A percentile compares a stretch with the other conserved stretches of the same genome.
Evolutionary conservation across 2,888 invertebrate species (phyloP).

Genomic region (Leptogaster cylindrica): DNA sequence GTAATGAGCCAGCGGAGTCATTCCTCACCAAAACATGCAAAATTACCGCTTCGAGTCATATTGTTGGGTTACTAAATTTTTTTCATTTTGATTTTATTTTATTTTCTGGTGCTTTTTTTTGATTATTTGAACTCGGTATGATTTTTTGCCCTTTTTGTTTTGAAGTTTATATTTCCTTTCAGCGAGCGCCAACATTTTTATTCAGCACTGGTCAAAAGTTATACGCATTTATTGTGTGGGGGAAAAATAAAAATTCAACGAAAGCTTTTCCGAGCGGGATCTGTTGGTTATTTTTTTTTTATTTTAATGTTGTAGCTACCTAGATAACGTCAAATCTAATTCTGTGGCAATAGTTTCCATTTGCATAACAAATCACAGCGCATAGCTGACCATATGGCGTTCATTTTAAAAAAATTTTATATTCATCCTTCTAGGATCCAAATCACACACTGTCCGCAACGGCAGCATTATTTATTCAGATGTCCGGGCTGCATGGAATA

Average conservation of each 20-base stretch:
- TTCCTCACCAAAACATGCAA: conserved; percentile 24
- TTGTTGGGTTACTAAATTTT: background rate
- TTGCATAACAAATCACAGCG: too few relatives aligned
- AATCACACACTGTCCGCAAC: background rate
- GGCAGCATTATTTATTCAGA: background rate
- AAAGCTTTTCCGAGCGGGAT: conserved; percentile 20
- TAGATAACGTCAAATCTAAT: background rate
- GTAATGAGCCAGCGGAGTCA: conserved; percentile 35
- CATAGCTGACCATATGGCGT: too few relatives aligned
- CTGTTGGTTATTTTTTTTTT: background rate
- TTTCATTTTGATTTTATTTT: background rate
- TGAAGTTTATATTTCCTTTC: conserved; percentile 36
- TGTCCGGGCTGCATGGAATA: background rate
- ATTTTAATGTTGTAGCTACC: conserved; percentile 13
- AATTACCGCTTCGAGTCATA: conserved; percentile 32
- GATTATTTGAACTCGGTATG: too few relatives aligned
- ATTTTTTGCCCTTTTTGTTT: conserved; percentile 22
- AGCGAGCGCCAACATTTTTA: conserved; percentile 35
- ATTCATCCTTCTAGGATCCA: too few relatives aligned
- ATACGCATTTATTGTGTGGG: conserved; percentile 25
- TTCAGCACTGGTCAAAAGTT: conserved; percentile 30
- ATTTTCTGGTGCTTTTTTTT: background rate
- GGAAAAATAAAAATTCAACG: conserved; percentile 24
- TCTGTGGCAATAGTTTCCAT: background rate
- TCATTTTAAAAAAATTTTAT: too few relatives aligned